Base-by-base conservation (phyloP, 2,888 invertebrate species). In the Epirrita christyi region DNA sequence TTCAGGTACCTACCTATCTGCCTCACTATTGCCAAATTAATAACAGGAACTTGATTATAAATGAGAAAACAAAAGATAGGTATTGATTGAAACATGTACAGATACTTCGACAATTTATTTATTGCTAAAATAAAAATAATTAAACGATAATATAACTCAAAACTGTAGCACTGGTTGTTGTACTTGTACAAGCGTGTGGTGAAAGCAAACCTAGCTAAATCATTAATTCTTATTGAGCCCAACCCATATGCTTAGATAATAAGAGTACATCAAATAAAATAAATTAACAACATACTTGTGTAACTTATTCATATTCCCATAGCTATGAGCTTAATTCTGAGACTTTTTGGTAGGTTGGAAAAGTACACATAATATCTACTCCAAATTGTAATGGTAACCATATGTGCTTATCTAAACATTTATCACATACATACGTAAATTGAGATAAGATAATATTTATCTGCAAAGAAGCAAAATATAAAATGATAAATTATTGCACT, bases 91-190 rank as follows among this genome's bases (percentile, higher is more conserved):
- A n/a, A n/a, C n/a, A n/a, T n/a, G n/a, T n/a, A n/a, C n/a, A n/a
- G n/a, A n/a, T 61, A 63, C 52, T 61, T 55, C 50, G 61, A 65
- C 55, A n/a, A 64, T 66, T 64, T 68, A 65, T 71, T 67, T 73
- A 68, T 64, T 68, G 21, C 21, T 21, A 45, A 10, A 44, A 55
- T 50, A 40, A 7, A 52, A 43, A 38, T 55, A 41, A 55, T 40
- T 42, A 52, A 55, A 11, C 15, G 11, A 36, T 47, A 13, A 55
- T 13, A 14, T 27, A 42, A 44, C 37, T 37, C 21, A 54, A 58
- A 55, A 57, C 43, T 27, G 55, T 55, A 53, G 56, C 50, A 56
- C 55, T 62, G 8, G 8, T 6, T 8, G 32, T 32, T 9, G 10
- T 32, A 10, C 32, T 32, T 9, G 10, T 32, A 10, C 32, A 8